Percentiles rank a stretch among this genome's conserved stretches.
Evolutionary conservation across 1,140 invertebrate genomes (phyloP).

Genomic region (Panagrolaimus sp.): DNA sequence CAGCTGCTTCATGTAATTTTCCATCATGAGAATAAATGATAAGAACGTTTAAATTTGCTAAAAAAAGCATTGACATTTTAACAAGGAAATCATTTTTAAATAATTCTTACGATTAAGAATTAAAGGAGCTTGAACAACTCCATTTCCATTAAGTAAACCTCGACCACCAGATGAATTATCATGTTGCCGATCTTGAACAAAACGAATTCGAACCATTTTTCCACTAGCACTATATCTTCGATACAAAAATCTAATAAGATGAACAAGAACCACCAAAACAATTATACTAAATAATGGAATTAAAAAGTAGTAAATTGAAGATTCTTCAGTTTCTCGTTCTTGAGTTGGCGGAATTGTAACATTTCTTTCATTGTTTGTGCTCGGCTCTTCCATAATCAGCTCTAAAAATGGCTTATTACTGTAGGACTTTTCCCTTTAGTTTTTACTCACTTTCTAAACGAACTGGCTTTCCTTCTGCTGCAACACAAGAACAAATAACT

Average conservation of each 20-base stretch:
- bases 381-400: background rate
- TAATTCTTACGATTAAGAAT: background rate
- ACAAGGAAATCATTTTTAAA: conserved; percentile 1
- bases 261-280: background rate
- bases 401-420: background rate
- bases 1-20: conserved; percentile 50
- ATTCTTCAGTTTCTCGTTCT: background rate
- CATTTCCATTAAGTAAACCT: background rate
- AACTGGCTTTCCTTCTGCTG: conserved; percentile 52
- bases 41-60: conserved; percentile 37
- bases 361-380: background rate
- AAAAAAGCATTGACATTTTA: background rate
- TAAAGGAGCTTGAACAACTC: background rate
- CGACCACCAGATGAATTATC: conserved; percentile 5
- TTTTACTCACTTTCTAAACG: conserved; percentile 36
- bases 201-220: conserved; percentile 9
- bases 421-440: background rate
- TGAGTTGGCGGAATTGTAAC: background rate
- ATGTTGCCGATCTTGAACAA: conserved; percentile 6
- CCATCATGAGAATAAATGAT: conserved; percentile 56
- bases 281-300: background rate
- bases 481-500: conserved; percentile 55
- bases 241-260: background rate
- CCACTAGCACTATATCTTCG: background rate
- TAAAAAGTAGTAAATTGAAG: conserved; percentile 1